Conservation (phyloP, 2,797 vertebrate species). For the Myiotriccus ornatus region DNA sequence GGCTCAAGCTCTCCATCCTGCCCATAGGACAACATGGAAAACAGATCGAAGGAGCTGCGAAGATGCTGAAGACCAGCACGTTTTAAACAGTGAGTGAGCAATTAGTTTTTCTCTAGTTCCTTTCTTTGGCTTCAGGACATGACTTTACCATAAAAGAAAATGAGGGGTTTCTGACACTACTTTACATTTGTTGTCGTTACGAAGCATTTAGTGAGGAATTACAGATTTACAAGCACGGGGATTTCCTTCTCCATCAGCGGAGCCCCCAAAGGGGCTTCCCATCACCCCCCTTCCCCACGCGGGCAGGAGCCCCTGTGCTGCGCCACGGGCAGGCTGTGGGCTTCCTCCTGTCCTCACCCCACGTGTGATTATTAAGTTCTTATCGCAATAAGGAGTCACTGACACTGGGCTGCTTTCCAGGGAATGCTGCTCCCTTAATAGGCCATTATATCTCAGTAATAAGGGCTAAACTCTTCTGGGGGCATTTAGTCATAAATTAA, state of each 20-base stretch:
- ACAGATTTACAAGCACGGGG: conserved; percentile 7
- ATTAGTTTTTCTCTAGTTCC: neutral
- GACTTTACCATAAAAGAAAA: conserved; percentile 24
- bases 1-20: neutral
- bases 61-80: neutral
- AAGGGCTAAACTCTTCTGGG: conserved; percentile 66
- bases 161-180: conserved; percentile 15
- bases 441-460: conserved; percentile 56
- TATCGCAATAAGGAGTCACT: conserved; percentile 63
- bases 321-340: neutral
- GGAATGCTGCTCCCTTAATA: conserved; percentile 66
- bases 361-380: conserved; percentile 64
- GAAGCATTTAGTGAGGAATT: conserved; percentile 34
- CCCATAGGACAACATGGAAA: neutral
- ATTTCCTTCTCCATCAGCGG: conserved; percentile 33
- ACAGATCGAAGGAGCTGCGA: neutral
- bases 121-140: conserved; percentile 10
- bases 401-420: conserved; percentile 65
- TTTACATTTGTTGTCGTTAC: conserved; percentile 19
- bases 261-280: neutral
- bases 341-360: conserved; percentile 45
- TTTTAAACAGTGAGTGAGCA: neutral
- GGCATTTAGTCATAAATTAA: conserved; percentile 66
- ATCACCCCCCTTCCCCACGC: rapidly evolving
- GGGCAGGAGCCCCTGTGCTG: neutral